Conservation (phyloP, 2,888 invertebrate genomes). For the Leucoma salicis region DNA sequence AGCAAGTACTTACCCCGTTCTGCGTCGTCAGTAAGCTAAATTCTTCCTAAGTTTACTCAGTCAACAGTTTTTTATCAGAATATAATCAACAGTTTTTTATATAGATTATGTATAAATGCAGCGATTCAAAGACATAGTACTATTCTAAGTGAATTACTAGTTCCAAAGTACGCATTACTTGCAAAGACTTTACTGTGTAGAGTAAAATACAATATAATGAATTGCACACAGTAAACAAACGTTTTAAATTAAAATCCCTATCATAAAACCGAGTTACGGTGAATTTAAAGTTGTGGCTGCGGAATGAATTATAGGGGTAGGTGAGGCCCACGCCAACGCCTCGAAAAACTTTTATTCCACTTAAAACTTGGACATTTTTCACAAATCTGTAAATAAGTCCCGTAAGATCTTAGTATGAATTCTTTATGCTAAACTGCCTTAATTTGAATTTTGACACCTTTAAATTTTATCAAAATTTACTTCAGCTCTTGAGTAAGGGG, state of each 20-base stretch:
- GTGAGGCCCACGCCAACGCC: constrained; percentile 22
- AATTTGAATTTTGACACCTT: constrained; percentile 15
- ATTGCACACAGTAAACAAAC: constrained; percentile 25
- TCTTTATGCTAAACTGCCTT: constrained; percentile 14
- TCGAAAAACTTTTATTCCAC: constrained; percentile 34
- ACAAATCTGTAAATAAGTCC: constrained; percentile 38
- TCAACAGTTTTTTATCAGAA: too few species aligned
- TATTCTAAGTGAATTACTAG: too few species aligned
- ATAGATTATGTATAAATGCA: too few species aligned
- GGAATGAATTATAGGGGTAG: constrained; percentile 35
- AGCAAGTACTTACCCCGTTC: too few species aligned
- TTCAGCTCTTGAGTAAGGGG: constrained; percentile 2
- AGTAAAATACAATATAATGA: constrained; percentile 22
- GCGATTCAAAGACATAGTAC: too few species aligned
- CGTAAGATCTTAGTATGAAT: constrained; percentile 21
- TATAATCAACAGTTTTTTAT: too few species aligned
- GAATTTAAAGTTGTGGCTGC: constrained; percentile 26
- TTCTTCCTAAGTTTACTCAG: too few species aligned
- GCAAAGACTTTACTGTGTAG: background rate
- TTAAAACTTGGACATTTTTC: constrained; percentile 39
- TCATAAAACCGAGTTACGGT: constrained; percentile 33
- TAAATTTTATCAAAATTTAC: constrained; percentile 8
- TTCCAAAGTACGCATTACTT: background rate
- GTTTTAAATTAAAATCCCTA: constrained; percentile 20
- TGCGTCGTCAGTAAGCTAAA: too few species aligned